These are phyloP conservation scores for Chloroceryle inda DNA, from an alignment of 2,797 vertebrate species.

Conservation along the genomic window DNA sequence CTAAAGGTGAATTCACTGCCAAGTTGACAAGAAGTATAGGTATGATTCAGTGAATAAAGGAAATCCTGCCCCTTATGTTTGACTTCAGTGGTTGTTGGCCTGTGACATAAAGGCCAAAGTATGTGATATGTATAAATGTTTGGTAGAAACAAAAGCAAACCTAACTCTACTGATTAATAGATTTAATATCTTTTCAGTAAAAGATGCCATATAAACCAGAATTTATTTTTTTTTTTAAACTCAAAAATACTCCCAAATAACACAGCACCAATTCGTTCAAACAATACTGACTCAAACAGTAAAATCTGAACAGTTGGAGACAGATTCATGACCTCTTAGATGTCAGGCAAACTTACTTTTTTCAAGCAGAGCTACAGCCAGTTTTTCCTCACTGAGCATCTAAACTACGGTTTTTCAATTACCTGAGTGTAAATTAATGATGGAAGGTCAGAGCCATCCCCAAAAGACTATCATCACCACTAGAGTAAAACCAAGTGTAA, in stretches of 20 bases:
- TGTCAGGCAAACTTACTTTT: background rate
- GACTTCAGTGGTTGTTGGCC: background rate
- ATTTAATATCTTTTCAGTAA: background rate
- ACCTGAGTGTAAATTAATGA: background rate
- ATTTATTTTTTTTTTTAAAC: background rate
- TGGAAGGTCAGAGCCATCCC: background rate
- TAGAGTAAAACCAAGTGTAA: background rate
- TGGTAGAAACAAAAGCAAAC: background rate
- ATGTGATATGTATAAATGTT: background rate
- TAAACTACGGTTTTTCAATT: background rate
- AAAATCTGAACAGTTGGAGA: background rate
- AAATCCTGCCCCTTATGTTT: background rate
- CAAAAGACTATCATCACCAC: background rate
- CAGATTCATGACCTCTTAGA: background rate
- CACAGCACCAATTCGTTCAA: background rate
- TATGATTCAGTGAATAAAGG: background rate
- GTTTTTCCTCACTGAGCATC: background rate
- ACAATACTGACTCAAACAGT: background rate
- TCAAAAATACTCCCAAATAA: background rate
- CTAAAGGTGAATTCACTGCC: background rate
- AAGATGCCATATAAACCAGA: background rate
- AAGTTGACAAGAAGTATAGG: background rate
- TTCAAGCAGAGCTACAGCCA: background rate
- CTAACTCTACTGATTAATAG: background rate
- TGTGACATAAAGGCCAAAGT: background rate